Conservation (phyloP, 2,113 vertebrate genomes). For the Pterocles gutturalis region DNA sequence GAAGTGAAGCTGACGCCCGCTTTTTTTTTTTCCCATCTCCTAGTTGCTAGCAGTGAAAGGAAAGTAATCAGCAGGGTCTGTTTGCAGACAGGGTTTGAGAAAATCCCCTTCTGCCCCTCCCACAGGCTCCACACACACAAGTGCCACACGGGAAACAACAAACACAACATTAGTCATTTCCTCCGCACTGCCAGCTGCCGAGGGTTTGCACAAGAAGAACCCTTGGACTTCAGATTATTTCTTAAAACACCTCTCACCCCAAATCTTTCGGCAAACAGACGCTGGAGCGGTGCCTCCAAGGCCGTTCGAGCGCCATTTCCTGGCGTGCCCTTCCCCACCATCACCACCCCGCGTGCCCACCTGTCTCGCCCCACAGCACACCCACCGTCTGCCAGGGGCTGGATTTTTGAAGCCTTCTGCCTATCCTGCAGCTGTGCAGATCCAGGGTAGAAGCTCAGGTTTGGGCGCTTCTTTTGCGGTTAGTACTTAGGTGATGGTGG, state of each 20-base stretch:
- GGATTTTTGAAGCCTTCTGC: background rate
- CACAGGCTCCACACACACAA: background rate
- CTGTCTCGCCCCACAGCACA: background rate
- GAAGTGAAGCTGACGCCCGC: background rate
- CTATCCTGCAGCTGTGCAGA: background rate
- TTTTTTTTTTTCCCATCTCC: background rate
- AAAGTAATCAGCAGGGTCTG: conserved; percentile 18
- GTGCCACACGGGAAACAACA: background rate
- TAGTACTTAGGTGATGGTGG: background rate
- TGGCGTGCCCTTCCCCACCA: background rate
- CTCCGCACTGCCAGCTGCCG: conserved; percentile 45
- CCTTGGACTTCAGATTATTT: conserved; percentile 68
- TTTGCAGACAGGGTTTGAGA: background rate
- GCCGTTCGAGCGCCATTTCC: background rate
- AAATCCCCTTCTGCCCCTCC: conserved; percentile 17
- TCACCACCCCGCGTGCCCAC: background rate
- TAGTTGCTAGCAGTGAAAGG: background rate
- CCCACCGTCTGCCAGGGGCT: accelerated
- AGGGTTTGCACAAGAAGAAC: conserved; percentile 63
- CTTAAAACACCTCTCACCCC: conserved; percentile 23
- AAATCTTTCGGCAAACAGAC: conserved; percentile 32
- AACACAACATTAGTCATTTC: conserved; percentile 57
- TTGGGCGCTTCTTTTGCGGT: background rate
- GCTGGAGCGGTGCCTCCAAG: accelerated
- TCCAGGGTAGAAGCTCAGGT: background rate